Percentiles rank a stretch among this genome's conserved stretches.
phyloP scores from a whole-genome alignment of 2,888 invertebrate species.

The Drosophila emarginata region DNA sequence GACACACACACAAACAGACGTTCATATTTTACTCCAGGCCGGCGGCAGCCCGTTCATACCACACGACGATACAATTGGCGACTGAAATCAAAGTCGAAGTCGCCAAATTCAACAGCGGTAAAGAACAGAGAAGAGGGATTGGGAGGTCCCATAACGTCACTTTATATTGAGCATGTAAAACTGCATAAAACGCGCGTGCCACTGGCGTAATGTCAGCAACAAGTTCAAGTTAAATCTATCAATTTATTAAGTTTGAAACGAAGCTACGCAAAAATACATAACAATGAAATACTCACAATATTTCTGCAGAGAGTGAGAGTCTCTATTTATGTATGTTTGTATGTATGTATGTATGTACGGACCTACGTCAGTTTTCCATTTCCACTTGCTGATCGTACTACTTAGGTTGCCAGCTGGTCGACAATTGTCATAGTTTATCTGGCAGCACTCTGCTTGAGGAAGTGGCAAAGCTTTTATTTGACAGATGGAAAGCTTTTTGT shows the following conservation, averaged over 20 bases:
- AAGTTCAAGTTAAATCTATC: constrained; percentile 36
- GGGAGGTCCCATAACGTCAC: constrained; percentile 30
- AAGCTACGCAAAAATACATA: constrained; percentile 48
- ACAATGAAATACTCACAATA: constrained; percentile 39
- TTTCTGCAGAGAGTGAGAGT: constrained; percentile 39
- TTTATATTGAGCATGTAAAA: constrained; percentile 18
- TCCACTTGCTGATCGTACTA: constrained; percentile 43
- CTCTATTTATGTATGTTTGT: constrained; percentile 2
- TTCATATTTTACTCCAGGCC: constrained; percentile 31
- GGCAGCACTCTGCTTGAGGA: neutral
- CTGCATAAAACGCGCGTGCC: constrained; percentile 34
- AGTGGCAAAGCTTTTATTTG: neutral
- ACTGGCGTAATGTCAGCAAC: constrained; percentile 30
- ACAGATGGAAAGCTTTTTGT: neutral
- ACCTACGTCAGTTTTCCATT: constrained; percentile 42
- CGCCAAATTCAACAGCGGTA: constrained; percentile 45
- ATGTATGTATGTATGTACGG: constrained; percentile 22
- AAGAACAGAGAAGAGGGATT: neutral
- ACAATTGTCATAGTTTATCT: constrained; percentile 10
- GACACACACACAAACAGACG: constrained; percentile 13
- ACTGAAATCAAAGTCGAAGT: constrained; percentile 62
- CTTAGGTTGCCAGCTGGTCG: constrained; percentile 39
- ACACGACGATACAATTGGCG: constrained; percentile 56
- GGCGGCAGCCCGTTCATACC: constrained; percentile 37
- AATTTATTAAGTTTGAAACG: constrained; percentile 15